Conservation (phyloP, 2,797 vertebrate genomes). For the Coregonus suidteri region DNA sequence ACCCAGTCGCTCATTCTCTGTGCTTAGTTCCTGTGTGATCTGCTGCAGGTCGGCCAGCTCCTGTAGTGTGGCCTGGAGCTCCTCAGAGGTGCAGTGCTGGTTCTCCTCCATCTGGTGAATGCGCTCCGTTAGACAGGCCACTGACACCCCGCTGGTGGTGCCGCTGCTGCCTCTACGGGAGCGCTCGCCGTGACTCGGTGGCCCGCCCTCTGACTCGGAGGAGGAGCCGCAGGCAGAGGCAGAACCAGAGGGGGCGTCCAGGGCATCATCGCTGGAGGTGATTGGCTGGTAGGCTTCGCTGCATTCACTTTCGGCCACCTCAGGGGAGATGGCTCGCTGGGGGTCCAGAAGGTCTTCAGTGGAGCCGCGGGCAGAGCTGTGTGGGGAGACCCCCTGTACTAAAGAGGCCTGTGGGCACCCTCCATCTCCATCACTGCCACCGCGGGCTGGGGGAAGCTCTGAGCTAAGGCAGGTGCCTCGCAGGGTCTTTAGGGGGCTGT, state of each 20-base stretch:
- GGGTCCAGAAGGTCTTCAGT: conserved; percentile 77
- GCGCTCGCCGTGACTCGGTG: conserved; percentile 77
- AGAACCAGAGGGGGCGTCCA: conserved; percentile 82
- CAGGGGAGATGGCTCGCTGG: conserved; percentile 64
- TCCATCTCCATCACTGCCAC: conserved; percentile 74
- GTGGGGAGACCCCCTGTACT: not conserved
- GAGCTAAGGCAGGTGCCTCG: conserved; percentile 79
- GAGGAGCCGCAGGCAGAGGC: conserved; percentile 78
- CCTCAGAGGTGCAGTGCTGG: conserved; percentile 86
- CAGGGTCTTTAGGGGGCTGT: conserved; percentile 81
- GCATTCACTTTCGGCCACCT: conserved; percentile 83
- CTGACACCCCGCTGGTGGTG: conserved; percentile 82
- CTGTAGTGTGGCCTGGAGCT: conserved; percentile 86
- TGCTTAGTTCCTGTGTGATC: conserved; percentile 85
- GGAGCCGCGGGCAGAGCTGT: conserved; percentile 79
- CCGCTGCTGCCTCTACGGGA: conserved; percentile 83
- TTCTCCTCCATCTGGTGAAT: conserved; percentile 92
- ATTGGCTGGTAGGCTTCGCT: conserved; percentile 86
- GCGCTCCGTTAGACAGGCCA: conserved; percentile 85
- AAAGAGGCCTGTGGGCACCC: conserved; percentile 47
- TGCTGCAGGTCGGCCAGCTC: conserved; percentile 87
- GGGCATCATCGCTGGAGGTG: conserved; percentile 86
- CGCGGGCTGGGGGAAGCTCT: conserved; percentile 65
- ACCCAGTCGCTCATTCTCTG: conserved; percentile 84
- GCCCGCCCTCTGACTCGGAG: conserved; percentile 81